Evolutionary conservation across 2,888 invertebrate genomes (phyloP), one percentile per base, ranked within the genome.

Genomic region (Aphrophora alni): DNA sequence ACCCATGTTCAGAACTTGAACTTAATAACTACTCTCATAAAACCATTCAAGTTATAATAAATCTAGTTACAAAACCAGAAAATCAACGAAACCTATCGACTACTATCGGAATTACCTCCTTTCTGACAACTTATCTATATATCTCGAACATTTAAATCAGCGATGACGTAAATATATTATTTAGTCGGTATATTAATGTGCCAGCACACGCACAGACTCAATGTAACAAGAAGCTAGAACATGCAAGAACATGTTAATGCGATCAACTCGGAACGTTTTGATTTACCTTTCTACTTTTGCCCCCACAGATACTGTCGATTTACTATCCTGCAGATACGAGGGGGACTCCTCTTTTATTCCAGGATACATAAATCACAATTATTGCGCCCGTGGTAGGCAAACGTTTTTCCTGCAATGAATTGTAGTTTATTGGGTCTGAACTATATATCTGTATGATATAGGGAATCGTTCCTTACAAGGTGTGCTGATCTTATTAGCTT

Each of bases 321-420:
- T 59, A 59, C 59, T 12, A 59, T 14, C 59, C 59, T 59, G 59
- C 59, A 59, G 59, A 21, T 2, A 59, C 21, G 21, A 59, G 59
- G 21, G 59, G 59, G 59, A n/a, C 21, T 21, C 21, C 59, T 59
- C 59, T 59, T 59, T 59, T 59, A n/a, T 59, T 59, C 21, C 59
- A 59, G 59, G 59, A 59, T 12, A 59, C 59, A 59, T 59, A 59
- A 59, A 59, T 59, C 59, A 59, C 59, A 59, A 59, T 59, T 59
- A 59, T 14, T 21, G 59, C 59, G 59, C 21, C 10, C 59, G 21
- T 59, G n/a, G 59, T 17, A 12, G 21, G 59, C 21, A 59, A 59
- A 21, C 44, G 44, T 8, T 14, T 44, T 44, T 44, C 3, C 44
- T 14, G 3, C 44, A 17, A 17, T 44, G 44, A 17, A 44, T 33